Base-by-base conservation (phyloP, 92 coral and sea anemone genomes). In the Galaxea fascicularis region DNA sequence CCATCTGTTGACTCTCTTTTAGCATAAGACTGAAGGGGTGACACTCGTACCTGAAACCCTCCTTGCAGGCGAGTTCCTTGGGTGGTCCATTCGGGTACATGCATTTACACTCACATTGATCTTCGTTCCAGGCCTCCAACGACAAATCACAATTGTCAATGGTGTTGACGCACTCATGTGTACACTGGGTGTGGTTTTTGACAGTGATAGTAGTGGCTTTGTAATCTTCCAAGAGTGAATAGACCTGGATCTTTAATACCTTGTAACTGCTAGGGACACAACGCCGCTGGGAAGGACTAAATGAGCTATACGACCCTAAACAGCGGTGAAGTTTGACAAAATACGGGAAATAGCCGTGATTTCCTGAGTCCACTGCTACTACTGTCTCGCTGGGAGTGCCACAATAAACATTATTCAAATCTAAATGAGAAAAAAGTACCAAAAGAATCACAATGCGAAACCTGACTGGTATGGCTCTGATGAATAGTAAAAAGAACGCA, bases 261-360 rank as follows among this genome's bases (percentile, higher is more conserved):
- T 80, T 57, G 25, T 73, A 65, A 31, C 39, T 58, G 10, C 53
- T 30, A 10, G 93, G 89, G 14, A 87, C 98, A 49, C 98, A 94
- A 4, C 82, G 87, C 12, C 76, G 83, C 20, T 84, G 49, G 24
- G 71, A 65, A 17, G 98, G 98, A 26, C 75, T 70, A 28, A 26
- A 13, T 14, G 27, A n/a, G 41, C 6, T 2, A 13, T 71, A 67
- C 28, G 95, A 83, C 18, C 98, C 98, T 0, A 89, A 84, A 47
- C 98, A 94, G 7, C 95, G 95, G 52, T 94, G 95, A 8, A 94
- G 94, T 66, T 89, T 77, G 65, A 94, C 87, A 53, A 83, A 86
- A 85, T 75, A 92, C 8, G 98, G 98, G 82, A 58, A 94, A 62
- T 84, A 87, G 4, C 57, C 77, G 39, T 94, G 88, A 39, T 54